Evolutionary conservation across 1,140 invertebrate genomes (phyloP), one percentile per base, ranked within the genome.

Genomic region (Globodera rostochiensis): DNA sequence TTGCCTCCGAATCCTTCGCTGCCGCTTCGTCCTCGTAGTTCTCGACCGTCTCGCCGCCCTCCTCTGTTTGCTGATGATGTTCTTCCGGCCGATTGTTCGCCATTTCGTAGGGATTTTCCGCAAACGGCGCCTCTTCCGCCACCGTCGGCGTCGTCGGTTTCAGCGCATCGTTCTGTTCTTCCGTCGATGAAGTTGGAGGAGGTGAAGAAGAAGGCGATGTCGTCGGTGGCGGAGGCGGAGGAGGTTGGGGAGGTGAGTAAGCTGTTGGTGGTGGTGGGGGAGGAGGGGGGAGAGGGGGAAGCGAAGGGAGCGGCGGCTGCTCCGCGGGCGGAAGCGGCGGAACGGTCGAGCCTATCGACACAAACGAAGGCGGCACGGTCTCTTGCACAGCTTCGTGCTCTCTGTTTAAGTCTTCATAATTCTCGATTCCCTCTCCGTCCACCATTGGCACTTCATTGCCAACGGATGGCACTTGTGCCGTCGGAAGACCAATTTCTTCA

Each of bases 1-100:
- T 83, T 6, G 53, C 83, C 8, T 19, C 50, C 25, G 74, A n/a
- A 46, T 53, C 82, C n/a, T 69, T 75, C 8, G 85, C 49, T 36
- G 81, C 84, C 15, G 36, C 75, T 67, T 84, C 83, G 57, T 84
- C 83, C 7, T 66, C 80, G 15, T 86, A 84, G 67, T 86, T 80
- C 46, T 57, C 47, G 66, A 13, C 21, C 57, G 13, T 13, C 71
- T 36, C 46, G 13, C 21, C 19, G 19, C 9, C 67, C n/a, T 81
- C 53, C 25, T 77, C 74, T n/a, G 57, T 36, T 19, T 47, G 83
- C 9, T 47, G 53, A 69, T 70, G 80, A 49, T 36, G 75, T 49
- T 45, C 9, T 13, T 45, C 21, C 46, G 57, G 57, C 57, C 4
- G 78, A 8, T 69, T 50, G 47, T 60, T 15, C 46, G 36, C 64